Conservation (phyloP, 2,888 invertebrate genomes). For the Meiosimyza platycephala region DNA sequence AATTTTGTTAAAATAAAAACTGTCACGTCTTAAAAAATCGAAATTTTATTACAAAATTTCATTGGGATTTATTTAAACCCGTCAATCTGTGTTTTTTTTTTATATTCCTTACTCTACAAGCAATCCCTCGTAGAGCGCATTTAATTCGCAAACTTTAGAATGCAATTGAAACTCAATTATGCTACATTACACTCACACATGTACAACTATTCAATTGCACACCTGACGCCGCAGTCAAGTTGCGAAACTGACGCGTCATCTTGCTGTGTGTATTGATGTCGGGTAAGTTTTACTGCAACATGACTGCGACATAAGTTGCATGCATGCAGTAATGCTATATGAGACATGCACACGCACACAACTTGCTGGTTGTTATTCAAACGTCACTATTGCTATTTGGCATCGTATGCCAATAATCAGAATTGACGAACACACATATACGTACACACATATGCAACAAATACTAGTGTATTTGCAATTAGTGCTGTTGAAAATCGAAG, state of each 20-base stretch:
- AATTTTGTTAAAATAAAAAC: too few relatives aligned
- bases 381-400: conserved; percentile 20
- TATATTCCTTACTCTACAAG: too few relatives aligned
- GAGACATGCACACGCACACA: conserved; percentile 5
- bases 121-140: not conserved
- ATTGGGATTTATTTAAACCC: too few relatives aligned
- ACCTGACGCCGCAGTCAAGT: conserved; percentile 8
- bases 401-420: conserved; percentile 18
- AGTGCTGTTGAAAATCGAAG: too few relatives aligned
- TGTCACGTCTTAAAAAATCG: too few relatives aligned
- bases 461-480: not conserved
- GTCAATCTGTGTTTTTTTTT: too few relatives aligned
- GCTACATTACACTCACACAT: conserved; percentile 44
- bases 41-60: too few relatives aligned
- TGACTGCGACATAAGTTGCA: conserved; percentile 48
- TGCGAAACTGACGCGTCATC: conserved; percentile 47
- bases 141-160: conserved; percentile 9
- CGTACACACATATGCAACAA: not conserved
- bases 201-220: conserved; percentile 3
- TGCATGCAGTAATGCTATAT: not conserved
- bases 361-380: not conserved
- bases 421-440: conserved; percentile 19
- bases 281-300: conserved; percentile 44
- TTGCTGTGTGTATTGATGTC: conserved; percentile 11
- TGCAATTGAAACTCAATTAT: conserved; percentile 53